Evolutionary conservation across 2,888 invertebrate species (phyloP), one percentile per base, ranked within the genome.

Genomic region (Petrophora chlorosata): DNA sequence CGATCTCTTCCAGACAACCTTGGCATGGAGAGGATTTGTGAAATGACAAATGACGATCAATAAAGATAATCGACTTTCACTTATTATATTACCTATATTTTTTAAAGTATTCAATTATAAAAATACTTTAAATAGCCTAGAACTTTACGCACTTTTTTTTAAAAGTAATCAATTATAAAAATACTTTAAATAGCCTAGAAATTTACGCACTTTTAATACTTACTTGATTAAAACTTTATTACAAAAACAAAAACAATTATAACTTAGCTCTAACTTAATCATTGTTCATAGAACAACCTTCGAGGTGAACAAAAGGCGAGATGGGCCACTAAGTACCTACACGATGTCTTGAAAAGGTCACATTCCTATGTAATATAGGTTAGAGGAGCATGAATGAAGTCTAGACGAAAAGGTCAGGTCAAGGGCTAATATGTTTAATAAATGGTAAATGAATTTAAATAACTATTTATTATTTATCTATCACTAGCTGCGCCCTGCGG

Each of bases 301-400:
- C 30, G 13, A 25, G 3, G 15, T 22, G 5, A 42, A 42, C 38
- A 43, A 43, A 29, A 33, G 19, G 17, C 40, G 9, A 47, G 47
- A 47, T 47, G 47, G 41, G 35, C 13, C 32, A 30, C 23, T 40
- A 36, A 13, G 47, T 41, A 48, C 42, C 36, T 32, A 41, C 28
- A 53, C 52, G 47, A 49, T 44, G 52, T 23, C 43, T 43, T 19
- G 32, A 23, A 59, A 60, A 60, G 60, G 60, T 60, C 53, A 45
- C 38, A 60, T 60, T 53, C 60, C 47, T 58, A 22, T 32, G 26
- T 55, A 49, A 60, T 60, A 60, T 60, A 60, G 57, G 55, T 56
- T 49, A 53, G 49, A 50, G 14, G 46, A 41, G 25, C 32, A 51
- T 57, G 53, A 54, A 59, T 56, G 54, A 53, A 56, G 55, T 48